phyloP scores from a whole-genome alignment of 2,888 invertebrate genomes.

The Macaria liturata region DNA sequence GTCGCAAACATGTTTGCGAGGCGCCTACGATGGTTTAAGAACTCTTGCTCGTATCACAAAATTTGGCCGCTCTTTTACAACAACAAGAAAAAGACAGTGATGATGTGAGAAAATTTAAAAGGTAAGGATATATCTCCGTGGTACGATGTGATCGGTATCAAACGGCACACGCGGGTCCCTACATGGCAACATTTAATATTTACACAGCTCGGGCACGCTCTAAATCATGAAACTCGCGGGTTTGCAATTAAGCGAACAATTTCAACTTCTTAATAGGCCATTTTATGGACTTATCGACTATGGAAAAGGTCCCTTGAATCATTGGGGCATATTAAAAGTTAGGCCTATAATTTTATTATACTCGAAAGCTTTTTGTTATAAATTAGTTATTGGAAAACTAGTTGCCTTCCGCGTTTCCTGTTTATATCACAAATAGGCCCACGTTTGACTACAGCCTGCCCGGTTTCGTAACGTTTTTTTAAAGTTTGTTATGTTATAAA shows the following conservation, averaged over 20 bases:
- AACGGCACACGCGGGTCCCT: conserved; percentile 37
- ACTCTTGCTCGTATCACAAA: too few relatives aligned
- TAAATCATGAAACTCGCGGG: conserved; percentile 43
- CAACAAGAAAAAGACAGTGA: too few relatives aligned
- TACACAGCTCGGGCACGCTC: conserved; percentile 40
- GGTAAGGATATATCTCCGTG: too few relatives aligned
- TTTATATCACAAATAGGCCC: too few relatives aligned
- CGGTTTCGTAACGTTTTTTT: too few relatives aligned
- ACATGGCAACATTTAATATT: conserved; percentile 46
- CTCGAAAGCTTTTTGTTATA: not conserved
- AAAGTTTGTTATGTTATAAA: not conserved
- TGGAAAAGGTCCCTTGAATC: conserved; percentile 43
- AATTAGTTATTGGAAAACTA: not conserved
- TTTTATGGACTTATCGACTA: conserved; percentile 53
- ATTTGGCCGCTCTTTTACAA: too few relatives aligned
- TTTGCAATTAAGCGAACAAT: conserved; percentile 56
- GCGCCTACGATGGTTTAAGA: too few relatives aligned
- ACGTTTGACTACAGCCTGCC: too few relatives aligned
- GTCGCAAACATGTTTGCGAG: too few relatives aligned
- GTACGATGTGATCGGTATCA: conserved; percentile 13
- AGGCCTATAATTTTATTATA: conserved; percentile 1
- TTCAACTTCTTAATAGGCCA: conserved; percentile 57
- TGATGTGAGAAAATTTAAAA: too few relatives aligned
- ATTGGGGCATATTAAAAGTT: conserved; percentile 32
- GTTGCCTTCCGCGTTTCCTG: too few relatives aligned